phyloP scores from a whole-genome alignment of 2,113 vertebrate genomes.

The Calidris pygmaea region DNA sequence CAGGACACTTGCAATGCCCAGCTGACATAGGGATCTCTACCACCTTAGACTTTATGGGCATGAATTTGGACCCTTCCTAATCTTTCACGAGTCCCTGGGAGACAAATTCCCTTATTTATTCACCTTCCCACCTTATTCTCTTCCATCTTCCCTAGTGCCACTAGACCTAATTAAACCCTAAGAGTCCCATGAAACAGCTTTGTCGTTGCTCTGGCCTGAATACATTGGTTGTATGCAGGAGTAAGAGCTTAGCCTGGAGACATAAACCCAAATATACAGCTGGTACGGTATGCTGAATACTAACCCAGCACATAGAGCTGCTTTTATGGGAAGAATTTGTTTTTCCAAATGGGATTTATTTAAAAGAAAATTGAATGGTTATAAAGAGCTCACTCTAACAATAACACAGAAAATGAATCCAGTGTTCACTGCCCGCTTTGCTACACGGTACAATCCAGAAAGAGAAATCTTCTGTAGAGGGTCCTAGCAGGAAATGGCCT shows the following conservation, averaged over 20 bases:
- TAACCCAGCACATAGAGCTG: conserved; percentile 46
- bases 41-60: not conserved
- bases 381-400: conserved; percentile 64
- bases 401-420: conserved; percentile 62
- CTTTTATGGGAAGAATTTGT: conserved; percentile 63
- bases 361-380: conserved; percentile 57
- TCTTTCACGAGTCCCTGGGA: not conserved
- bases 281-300: conserved; percentile 38
- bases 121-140: not conserved
- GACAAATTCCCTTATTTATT: not conserved
- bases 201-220: conserved; percentile 14
- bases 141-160: not conserved
- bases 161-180: not conserved
- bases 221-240: conserved; percentile 10
- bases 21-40: not conserved
- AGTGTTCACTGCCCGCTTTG: conserved; percentile 11
- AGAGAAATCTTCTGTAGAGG: conserved; percentile 2
- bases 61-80: not conserved
- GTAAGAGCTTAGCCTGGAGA: conserved; percentile 48
- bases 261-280: conserved; percentile 61
- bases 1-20: not conserved
- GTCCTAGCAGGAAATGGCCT: not conserved
- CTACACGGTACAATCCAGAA: not conserved
- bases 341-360: conserved; percentile 72
- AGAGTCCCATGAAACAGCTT: not conserved